Percentiles rank a stretch among this genome's conserved stretches.
Evolutionary conservation across 2,113 vertebrate genomes (phyloP).

Genomic region (Paralichthys olivaceus): DNA sequence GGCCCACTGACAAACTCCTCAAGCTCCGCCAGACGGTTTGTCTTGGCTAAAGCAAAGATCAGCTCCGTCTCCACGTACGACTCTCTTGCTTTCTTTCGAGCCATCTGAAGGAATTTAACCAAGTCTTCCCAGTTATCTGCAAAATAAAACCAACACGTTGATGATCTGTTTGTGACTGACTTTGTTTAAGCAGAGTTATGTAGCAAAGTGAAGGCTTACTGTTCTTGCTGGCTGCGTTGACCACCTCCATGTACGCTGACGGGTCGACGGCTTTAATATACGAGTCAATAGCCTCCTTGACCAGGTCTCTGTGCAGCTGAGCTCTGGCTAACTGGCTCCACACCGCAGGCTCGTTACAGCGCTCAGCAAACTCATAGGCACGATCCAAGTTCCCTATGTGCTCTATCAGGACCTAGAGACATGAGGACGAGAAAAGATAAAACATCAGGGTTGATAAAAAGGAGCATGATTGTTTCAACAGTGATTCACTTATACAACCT

Average conservation of each 20-base stretch:
- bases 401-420: constrained; percentile 89
- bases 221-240: constrained; percentile 89
- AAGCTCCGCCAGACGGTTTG: constrained; percentile 89
- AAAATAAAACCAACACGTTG: constrained; percentile 33
- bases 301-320: constrained; percentile 89
- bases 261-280: constrained; percentile 92
- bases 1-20: constrained; percentile 92
- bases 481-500: background rate
- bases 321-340: constrained; percentile 92
- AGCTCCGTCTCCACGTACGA: constrained; percentile 93
- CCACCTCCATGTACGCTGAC: constrained; percentile 91
- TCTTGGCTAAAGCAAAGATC: constrained; percentile 94
- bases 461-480: no score
- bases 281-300: constrained; percentile 94
- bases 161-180: background rate
- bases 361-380: constrained; percentile 92
- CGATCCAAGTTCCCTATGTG: constrained; percentile 91
- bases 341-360: constrained; percentile 89
- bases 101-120: constrained; percentile 95
- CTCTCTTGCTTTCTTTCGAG: constrained; percentile 89
- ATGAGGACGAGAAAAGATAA: background rate
- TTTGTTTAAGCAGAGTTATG: background rate
- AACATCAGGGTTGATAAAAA: background rate
- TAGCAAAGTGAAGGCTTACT: constrained; percentile 78
- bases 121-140: constrained; percentile 94